Evolutionary conservation across 2,113 vertebrate genomes (phyloP).

Genomic region (Tragelaphus strepsiceros): DNA sequence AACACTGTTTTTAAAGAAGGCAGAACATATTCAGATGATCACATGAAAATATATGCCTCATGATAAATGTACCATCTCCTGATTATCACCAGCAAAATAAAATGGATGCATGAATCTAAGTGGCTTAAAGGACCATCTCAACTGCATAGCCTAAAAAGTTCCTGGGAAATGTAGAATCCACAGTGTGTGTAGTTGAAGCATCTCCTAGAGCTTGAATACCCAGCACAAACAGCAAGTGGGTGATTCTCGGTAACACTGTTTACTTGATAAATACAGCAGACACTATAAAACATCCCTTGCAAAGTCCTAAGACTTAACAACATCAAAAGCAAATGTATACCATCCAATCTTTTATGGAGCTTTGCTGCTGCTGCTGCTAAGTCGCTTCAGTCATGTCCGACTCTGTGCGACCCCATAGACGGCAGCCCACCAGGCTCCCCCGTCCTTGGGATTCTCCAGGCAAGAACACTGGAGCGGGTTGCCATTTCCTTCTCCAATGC

Average conservation of each 20-base stretch:
- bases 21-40: background rate
- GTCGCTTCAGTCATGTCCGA: no score
- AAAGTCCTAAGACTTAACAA: background rate
- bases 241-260: background rate
- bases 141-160: background rate
- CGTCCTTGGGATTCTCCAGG: no score
- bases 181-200: background rate
- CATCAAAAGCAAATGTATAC: constrained; percentile 4
- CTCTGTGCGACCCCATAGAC: no score
- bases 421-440: no score
- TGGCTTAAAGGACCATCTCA: background rate
- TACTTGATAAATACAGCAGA: constrained; percentile 12
- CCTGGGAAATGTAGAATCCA: background rate
- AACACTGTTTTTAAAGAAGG: background rate
- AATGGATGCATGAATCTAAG: background rate
- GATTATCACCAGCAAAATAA: constrained; percentile 26
- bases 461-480: no score
- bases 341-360: background rate
- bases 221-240: background rate
- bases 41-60: background rate
- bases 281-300: background rate
- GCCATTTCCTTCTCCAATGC: no score
- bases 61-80: background rate
- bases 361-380: no score
- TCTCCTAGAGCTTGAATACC: background rate